Base-by-base conservation (phyloP, 2,888 invertebrate species). In the Acanthacorydalis orientalis region DNA sequence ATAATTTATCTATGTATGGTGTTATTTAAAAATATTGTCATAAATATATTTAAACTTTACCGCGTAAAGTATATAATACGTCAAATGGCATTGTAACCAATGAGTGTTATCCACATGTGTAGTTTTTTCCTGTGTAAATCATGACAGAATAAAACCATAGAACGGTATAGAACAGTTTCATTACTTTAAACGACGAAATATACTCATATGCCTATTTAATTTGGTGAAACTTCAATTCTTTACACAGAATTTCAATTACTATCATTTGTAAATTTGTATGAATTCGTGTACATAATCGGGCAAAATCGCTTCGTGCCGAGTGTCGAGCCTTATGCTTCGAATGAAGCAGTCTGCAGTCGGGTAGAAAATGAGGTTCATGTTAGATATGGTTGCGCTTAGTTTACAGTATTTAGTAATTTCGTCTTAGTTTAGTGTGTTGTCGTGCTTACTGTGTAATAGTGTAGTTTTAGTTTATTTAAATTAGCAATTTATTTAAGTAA, bases 301-400 rank as follows among this genome's bases (percentile, higher is more conserved):
- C 31, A 11, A 15, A n/a, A 6, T 11, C 47, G 46, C 31, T 40
- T 46, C 34, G 45, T 52, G 51, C 51, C 56, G 50, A 50, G 49
- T 52, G 49, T 43, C 47, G 46, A 47, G n/a, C n/a, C 23, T 2
- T 23, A 23, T 6, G 23, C 40, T 47, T 16, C 16, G 37, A 31
- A 49, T 12, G 47, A 46, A 40, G 44, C 39, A 43, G 44, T 12
- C 23, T 51, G 69, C 70, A 70, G 70, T 70, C 63, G 65, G 57
- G 60, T 65, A 66, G 68, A 70, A 70, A 70, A 71, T 71, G 70
- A 70, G 68, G 69, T 67, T 68, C 68, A 60, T 60, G 59, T 67
- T 69, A 62, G 68, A 69, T 70, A 70, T 69, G 69, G 70, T 69
- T 70, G 68, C 68, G 60, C 65, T 68, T 68, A 62, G 64, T 67